phyloP scores from a whole-genome alignment of 2,888 invertebrate genomes.

The Chloroclysta siterata region DNA sequence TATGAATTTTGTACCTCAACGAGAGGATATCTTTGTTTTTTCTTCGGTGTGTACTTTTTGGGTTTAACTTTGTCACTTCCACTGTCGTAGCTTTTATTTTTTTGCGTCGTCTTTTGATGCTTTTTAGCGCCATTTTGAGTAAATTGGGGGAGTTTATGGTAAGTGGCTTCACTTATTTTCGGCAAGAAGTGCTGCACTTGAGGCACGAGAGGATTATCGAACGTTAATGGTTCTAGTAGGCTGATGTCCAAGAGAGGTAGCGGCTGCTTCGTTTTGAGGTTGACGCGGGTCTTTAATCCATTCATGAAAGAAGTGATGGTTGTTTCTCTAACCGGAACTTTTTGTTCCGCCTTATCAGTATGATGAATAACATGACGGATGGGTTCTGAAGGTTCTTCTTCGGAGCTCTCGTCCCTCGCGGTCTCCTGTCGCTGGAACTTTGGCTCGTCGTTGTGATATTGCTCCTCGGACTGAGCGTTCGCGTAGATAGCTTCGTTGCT shows the following conservation, averaged over 20 bases:
- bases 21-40: slow-evolving; percentile 58
- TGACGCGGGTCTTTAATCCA: slow-evolving; percentile 67
- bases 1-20: slow-evolving; percentile 51
- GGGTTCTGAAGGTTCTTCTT: slow-evolving; percentile 36
- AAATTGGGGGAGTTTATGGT: slow-evolving; percentile 60
- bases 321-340: slow-evolving; percentile 57
- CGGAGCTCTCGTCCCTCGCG: slow-evolving; percentile 35
- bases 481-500: slow-evolving; percentile 60
- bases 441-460: slow-evolving; percentile 51
- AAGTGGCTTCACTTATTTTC: slow-evolving; percentile 66
- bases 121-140: slow-evolving; percentile 56
- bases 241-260: slow-evolving; percentile 71
- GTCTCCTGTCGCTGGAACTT: slow-evolving; percentile 48
- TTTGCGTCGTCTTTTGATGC: slow-evolving; percentile 61
- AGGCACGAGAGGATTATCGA: slow-evolving; percentile 76
- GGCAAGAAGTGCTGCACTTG: slow-evolving; percentile 80
- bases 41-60: slow-evolving; percentile 53
- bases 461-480: slow-evolving; percentile 51
- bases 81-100: slow-evolving; percentile 64
- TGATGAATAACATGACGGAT: slow-evolving; percentile 37
- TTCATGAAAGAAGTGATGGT: slow-evolving; percentile 64
- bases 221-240: slow-evolving; percentile 74
- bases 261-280: slow-evolving; percentile 67
- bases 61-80: slow-evolving; percentile 54
- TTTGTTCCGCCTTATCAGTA: slow-evolving; percentile 51